Evolutionary conservation across 2,888 invertebrate genomes (phyloP), one percentile per base, ranked within the genome.

Genomic region (Tetranychus truncatus): DNA sequence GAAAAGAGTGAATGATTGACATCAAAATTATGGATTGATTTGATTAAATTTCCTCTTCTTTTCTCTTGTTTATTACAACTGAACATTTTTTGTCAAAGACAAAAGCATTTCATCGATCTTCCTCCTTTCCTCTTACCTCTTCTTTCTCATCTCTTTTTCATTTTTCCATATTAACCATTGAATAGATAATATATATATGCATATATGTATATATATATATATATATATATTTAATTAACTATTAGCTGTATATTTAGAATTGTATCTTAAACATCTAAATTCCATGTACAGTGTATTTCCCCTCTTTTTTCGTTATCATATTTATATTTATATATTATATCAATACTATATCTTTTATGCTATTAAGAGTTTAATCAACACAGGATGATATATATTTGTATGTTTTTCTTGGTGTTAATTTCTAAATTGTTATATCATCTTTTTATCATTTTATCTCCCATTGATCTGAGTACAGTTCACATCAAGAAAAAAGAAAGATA

Each of bases 111-210:
- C 55, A 55, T 55, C 15, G 55, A 55, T 55, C 55, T 55, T 67
- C 67, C 21, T 67, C 67, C 21, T n/a, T 67, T n/a, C n/a, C 67
- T 67, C 67, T 67, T n/a, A 18, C 67, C n/a, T n/a, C 18, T n/a
- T 67, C 67, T 67, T n/a, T 67, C 67, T 67, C 67, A 18, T n/a
- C 67, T 67, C 67, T 67, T 18, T 67, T n/a, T 21, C 20, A n/a
- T 69, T 21, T 21, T 21, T 20, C 66, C 55, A 55, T 55, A 55
- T 9, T 9, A 55, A 55, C 15, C 55, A 55, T 55, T 55, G 1
- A 55, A 55, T 55, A 55, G 55, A 55, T 55, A 2, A 55, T 55
- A 15, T 55, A 55, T n/a, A n/a, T n/a, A n/a, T n/a, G n/a, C n/a
- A n/a, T n/a, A n/a, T 55, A 55, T 55, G 34, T 4, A 34, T 34